Evolutionary conservation across 2,797 vertebrate genomes (phyloP), one percentile per base, ranked within the genome.

Genomic region (Hirundo rustica): DNA sequence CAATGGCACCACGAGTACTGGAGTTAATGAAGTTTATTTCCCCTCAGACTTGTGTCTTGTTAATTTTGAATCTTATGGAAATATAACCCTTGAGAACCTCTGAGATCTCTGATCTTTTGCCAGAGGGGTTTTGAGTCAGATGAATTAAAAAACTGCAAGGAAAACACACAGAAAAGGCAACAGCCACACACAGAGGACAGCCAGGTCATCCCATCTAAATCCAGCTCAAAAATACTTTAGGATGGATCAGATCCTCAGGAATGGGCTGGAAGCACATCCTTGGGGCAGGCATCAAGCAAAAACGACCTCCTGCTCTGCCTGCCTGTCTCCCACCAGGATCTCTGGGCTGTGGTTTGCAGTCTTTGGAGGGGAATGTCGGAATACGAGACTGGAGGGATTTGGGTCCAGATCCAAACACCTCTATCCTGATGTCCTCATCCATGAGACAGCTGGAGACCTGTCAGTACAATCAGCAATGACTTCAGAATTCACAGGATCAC

Each of bases 1-100:
- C 19, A 44, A 27, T 64, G 44, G 13, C n/a, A 48, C 20, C 7
- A 0, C 5, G 8, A 76, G 14, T 22, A 25, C 21, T 0, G 0
- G 32, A 79, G 47, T 40, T 65, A 79, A 74, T 70, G 27, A 73
- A 77, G 32, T 11, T 45, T 45, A 62, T 57, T 88, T 68, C 68
- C 45, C 42, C 45, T 26, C 10, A 30, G 11, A 45, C 4, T 65
- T 65, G 18, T 16, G 14, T 36, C 30, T 22, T 65, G 26, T 14
- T 79, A 55, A 45, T 76, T 85, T 73, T 83, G 54, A 83, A 64
- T 45, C 45, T 36, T 26, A 16, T 55, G 32, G 32, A 88, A 82
- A 61, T 53, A 14, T 2, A 48, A 9, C 16, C 9, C 40, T 23
- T 67, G 42, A 85, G 53, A 67, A 67, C 7, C 22, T 75, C 64